A percentile compares a stretch with the other conserved stretches of the same genome.
These are phyloP conservation scores for Marronus borbonicus DNA, from an alignment of 2,888 invertebrate species.

Conservation along the genomic window DNA sequence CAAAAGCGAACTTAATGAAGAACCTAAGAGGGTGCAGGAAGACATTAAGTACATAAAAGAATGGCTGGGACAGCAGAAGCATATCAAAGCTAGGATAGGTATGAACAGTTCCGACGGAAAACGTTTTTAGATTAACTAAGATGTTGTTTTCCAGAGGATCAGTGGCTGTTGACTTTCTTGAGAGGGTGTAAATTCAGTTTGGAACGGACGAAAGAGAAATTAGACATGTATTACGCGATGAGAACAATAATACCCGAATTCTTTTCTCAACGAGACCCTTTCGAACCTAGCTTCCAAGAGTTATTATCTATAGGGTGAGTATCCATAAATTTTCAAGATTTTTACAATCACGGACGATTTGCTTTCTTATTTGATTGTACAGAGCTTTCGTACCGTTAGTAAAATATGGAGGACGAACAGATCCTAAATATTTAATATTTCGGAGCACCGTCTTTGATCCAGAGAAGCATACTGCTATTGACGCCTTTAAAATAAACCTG, in stretches of 20 bases:
- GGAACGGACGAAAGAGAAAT: constrained; percentile 76
- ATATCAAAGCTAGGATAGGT: constrained; percentile 75
- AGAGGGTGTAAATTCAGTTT: constrained; percentile 79
- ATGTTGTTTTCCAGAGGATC: constrained; percentile 71
- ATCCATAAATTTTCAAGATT: not conserved
- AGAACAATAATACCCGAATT: constrained; percentile 73
- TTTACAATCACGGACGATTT: not conserved
- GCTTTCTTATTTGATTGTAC: not conserved
- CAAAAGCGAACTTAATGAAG: constrained; percentile 72
- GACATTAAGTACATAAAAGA: constrained; percentile 73
- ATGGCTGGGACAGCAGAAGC: constrained; percentile 75
- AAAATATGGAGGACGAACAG: constrained; percentile 58
- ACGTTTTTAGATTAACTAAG: no score
- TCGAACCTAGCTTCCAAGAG: constrained; percentile 60
- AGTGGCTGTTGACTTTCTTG: constrained; percentile 76
- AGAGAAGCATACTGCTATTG: constrained; percentile 41
- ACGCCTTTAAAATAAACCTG: constrained; percentile 71
- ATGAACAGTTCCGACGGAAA: constrained; percentile 43
- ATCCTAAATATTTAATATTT: constrained; percentile 64
- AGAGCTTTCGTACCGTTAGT: constrained; percentile 59
- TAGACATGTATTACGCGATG: constrained; percentile 76
- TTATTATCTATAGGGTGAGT: constrained; percentile 69
- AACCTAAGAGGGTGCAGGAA: constrained; percentile 68
- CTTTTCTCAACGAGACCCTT: constrained; percentile 68
- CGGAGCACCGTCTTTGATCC: constrained; percentile 63